Evolutionary conservation across 2,797 vertebrate genomes (phyloP).

Genomic region (Mareca penelope): DNA sequence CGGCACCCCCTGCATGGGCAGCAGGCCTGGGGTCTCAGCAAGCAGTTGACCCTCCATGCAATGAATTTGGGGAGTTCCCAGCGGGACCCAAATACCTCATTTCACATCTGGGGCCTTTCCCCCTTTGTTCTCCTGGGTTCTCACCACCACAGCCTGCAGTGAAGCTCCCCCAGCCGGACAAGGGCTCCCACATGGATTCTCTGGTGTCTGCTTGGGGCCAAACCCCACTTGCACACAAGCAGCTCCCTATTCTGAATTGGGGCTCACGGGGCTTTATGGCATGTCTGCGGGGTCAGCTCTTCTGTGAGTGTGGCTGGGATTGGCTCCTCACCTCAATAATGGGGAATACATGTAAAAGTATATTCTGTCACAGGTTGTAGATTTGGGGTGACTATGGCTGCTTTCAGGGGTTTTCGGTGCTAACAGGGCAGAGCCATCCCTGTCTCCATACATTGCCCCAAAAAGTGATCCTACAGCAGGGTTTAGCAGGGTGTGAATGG

Average conservation of each 20-base stretch:
- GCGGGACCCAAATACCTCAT: neutral
- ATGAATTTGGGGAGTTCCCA: neutral
- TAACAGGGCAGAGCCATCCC: too few species aligned
- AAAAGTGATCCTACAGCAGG: too few species aligned
- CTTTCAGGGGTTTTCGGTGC: neutral
- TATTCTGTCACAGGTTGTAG: conserved; percentile 2
- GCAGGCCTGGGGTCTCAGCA: too few species aligned
- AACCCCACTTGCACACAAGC: neutral
- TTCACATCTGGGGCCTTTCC: too few species aligned
- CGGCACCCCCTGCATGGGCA: neutral
- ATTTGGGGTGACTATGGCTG: neutral
- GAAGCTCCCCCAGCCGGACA: neutral
- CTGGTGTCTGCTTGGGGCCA: neutral
- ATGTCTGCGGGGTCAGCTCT: neutral
- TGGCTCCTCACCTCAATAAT: neutral
- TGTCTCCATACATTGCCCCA: too few species aligned
- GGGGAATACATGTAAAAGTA: too few species aligned
- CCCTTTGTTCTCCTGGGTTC: neutral
- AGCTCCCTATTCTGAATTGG: too few species aligned
- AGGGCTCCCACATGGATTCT: neutral
- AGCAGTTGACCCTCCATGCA: neutral
- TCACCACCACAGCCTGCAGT: neutral
- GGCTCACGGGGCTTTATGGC: neutral
- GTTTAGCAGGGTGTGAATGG: too few species aligned
- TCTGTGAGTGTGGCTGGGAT: neutral